Percentiles rank a stretch among this genome's conserved stretches.
Conservation (phyloP, 2,113 vertebrate genomes). For the Hassar affinis region DNA sequence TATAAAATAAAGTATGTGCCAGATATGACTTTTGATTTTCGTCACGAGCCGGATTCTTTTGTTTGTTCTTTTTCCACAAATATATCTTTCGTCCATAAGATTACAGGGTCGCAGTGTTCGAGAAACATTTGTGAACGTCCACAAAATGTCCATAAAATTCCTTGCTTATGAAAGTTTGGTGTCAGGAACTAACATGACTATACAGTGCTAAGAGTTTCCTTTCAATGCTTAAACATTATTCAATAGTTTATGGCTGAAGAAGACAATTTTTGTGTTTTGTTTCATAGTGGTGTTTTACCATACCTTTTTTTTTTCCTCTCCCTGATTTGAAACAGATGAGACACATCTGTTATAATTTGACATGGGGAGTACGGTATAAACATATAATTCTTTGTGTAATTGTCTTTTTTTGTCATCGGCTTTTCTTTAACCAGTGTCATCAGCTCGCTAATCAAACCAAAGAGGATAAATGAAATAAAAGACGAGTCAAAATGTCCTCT, state of each 20-base stretch:
- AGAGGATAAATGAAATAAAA: not conserved
- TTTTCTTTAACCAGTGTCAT: not conserved
- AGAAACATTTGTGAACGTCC: not conserved
- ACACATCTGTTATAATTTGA: not conserved
- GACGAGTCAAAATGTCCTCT: not conserved
- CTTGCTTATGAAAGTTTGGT: not conserved
- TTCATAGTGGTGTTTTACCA: not conserved
- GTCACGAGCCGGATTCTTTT: constrained; percentile 74
- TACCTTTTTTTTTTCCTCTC: not conserved
- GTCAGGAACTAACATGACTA: not conserved
- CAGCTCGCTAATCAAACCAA: not conserved
- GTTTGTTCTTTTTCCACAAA: constrained; percentile 66
- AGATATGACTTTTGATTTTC: constrained; percentile 76
- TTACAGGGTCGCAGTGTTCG: not conserved
- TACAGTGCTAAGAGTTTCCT: not conserved
- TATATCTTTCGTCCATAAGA: not conserved
- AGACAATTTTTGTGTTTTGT: not conserved
- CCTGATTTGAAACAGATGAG: not conserved
- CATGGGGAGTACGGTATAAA: not conserved
- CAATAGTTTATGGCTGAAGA: not conserved
- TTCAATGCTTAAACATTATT: not conserved
- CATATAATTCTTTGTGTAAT: not conserved
- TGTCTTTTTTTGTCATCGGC: not conserved
- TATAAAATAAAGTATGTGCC: constrained; percentile 78
- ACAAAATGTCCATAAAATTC: not conserved